Conservation (phyloP, 2,888 invertebrate genomes). For the Tetramorium bicarinatum region DNA sequence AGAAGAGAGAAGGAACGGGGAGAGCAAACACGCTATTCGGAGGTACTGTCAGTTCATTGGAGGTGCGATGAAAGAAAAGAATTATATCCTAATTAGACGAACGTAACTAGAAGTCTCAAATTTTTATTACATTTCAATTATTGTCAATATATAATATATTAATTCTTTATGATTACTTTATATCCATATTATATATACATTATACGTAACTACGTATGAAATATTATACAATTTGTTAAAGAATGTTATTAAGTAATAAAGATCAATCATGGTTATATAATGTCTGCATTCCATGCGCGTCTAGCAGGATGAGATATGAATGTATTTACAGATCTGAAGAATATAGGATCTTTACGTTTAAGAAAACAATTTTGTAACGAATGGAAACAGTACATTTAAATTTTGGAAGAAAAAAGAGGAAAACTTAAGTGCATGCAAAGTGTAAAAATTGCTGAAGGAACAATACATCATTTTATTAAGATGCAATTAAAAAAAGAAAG, state of each 20-base stretch:
- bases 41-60: constrained; percentile 60
- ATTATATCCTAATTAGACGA: constrained; percentile 36
- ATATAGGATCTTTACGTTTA: background rate
- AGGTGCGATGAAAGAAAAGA: constrained; percentile 10
- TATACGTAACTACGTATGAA: constrained; percentile 59
- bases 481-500: background rate
- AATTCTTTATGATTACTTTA: constrained; percentile 66
- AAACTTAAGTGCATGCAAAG: background rate
- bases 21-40: constrained; percentile 31
- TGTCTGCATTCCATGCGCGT: background rate
- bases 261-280: constrained; percentile 73
- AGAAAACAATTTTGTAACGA: background rate
- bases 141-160: constrained; percentile 64
- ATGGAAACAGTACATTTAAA: background rate
- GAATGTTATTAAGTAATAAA: constrained; percentile 78
- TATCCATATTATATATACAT: constrained; percentile 40
- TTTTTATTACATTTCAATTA: constrained; percentile 61
- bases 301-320: background rate
- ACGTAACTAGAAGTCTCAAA: constrained; percentile 52
- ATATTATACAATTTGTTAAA: constrained; percentile 72
- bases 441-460: background rate
- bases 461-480: background rate
- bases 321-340: background rate
- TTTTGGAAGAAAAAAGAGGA: background rate
- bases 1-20: constrained; percentile 19